Conservation (phyloP, 2,113 vertebrate genomes). For the Jacana jacana region DNA sequence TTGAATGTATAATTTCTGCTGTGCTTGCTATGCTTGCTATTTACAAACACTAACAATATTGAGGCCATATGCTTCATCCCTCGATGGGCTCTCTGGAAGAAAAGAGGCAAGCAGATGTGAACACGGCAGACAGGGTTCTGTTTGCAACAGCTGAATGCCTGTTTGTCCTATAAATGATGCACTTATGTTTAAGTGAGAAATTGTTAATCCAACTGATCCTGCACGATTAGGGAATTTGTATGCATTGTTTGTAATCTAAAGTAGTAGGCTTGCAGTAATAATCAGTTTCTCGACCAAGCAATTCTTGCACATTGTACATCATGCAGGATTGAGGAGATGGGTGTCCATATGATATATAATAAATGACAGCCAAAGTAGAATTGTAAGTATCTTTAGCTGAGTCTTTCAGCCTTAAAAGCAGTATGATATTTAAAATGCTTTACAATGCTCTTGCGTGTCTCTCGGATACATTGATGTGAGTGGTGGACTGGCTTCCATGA, state of each 20-base stretch:
- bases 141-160: conserved; percentile 28
- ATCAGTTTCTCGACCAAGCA: not conserved
- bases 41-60: not conserved
- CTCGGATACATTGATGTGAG: not conserved
- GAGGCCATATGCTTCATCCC: conserved; percentile 18
- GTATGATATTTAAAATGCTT: not conserved
- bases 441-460: not conserved
- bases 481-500: not conserved
- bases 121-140: not conserved
- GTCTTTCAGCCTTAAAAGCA: conserved; percentile 16
- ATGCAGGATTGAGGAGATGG: not conserved
- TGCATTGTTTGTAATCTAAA: not conserved
- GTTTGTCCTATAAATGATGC: conserved; percentile 10
- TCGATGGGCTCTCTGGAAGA: conserved; percentile 15
- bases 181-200: conserved; percentile 23
- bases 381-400: not conserved
- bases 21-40: not conserved
- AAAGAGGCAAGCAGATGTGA: conserved; percentile 42
- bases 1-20: not conserved
- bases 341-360: not conserved
- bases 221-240: not conserved
- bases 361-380: not conserved
- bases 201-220: conserved; percentile 41
- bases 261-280: not conserved
- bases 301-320: not conserved